Evolutionary conservation across 1,140 invertebrate genomes (phyloP), one percentile per base, ranked within the genome.

Genomic region (Schlechtendalia chinensis): DNA sequence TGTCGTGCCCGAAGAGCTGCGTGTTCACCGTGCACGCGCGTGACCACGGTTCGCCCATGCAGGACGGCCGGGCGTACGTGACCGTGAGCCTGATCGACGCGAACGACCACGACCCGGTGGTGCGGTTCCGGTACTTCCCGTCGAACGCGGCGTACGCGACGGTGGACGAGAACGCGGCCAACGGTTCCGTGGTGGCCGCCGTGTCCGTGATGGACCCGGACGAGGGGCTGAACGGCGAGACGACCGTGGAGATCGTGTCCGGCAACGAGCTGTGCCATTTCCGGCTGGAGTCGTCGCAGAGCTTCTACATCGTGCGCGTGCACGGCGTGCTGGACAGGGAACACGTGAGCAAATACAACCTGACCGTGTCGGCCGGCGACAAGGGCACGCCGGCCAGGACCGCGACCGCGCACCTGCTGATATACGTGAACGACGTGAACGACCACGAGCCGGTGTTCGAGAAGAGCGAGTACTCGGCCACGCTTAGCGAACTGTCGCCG

Each of bases 371-470:
- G 45, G 96, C 96, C 1, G 93, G 90, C 6, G 96, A 98, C 86
- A 93, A 92, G 86, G 96, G 96, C 0, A 90, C 90, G 27, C 94
- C 95, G 47, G 90, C 93, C 4, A 88, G 94, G 79, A 93, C 92
- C n/a, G 90, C 93, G 1, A 93, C 92, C 0, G 91, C 93, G 17
- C 93, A 96, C 86, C 88, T 98, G 75, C 92, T 95, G 24, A 95
- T 98, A 85, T 90, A 94, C 83, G 94, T 99, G 0, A 97, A 96
- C 85, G 97, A 98, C 85, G 93, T 95, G 0, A 98, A 98, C 87
- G 96, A 98, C 85, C 94, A 96, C 86, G 93, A 96, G 84, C 95
- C 95, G 1, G 94, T 95, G 5, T 98, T 98, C 84, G 94, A 96
- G 85, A 95, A 96, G 86, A 94, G 92, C 80, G 94, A 96, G 85